phyloP scores from a whole-genome alignment of 2,113 vertebrate species.

The Stigmatopora nigra region DNA sequence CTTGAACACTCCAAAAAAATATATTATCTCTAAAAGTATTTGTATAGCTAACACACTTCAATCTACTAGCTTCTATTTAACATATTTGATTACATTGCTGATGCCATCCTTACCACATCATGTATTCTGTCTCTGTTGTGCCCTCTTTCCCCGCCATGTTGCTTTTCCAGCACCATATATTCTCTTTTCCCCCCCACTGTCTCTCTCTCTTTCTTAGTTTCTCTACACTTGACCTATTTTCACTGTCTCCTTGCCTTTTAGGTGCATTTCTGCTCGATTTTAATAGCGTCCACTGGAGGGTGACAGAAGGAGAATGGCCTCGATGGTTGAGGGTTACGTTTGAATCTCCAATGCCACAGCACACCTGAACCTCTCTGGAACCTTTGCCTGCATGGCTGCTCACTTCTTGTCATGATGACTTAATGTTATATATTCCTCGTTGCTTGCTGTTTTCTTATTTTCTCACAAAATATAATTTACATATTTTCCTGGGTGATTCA shows the following conservation, averaged over 20 bases:
- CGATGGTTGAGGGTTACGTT: slow-evolving; percentile 28
- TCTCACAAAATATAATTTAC: not conserved
- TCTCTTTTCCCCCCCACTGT: not conserved
- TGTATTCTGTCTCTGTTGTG: slow-evolving; percentile 7
- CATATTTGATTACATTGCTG: slow-evolving; percentile 40
- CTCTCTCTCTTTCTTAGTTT: slow-evolving; percentile 14
- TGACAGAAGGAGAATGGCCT: slow-evolving; percentile 31
- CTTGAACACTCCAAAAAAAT: slow-evolving; percentile 47
- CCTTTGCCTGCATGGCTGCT: slow-evolving; percentile 16
- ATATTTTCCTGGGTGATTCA: not conserved
- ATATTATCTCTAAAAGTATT: slow-evolving; percentile 43
- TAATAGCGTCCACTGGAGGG: slow-evolving; percentile 29
- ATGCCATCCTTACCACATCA: slow-evolving; percentile 9
- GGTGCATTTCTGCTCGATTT: slow-evolving; percentile 40
- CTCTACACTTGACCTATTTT: slow-evolving; percentile 55
- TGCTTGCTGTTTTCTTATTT: slow-evolving; percentile 3
- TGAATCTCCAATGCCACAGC: slow-evolving; percentile 31
- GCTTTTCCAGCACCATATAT: not conserved
- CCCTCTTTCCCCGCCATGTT: slow-evolving; percentile 1
- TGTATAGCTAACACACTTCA: slow-evolving; percentile 50
- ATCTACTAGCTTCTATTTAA: slow-evolving; percentile 14
- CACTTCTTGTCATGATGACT: slow-evolving; percentile 24
- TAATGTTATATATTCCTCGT: slow-evolving; percentile 18
- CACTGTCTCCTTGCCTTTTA: slow-evolving; percentile 22
- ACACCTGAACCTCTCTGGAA: slow-evolving; percentile 34